phyloP scores from a whole-genome alignment of 2,888 invertebrate species.

The Crepidodera aurea region DNA sequence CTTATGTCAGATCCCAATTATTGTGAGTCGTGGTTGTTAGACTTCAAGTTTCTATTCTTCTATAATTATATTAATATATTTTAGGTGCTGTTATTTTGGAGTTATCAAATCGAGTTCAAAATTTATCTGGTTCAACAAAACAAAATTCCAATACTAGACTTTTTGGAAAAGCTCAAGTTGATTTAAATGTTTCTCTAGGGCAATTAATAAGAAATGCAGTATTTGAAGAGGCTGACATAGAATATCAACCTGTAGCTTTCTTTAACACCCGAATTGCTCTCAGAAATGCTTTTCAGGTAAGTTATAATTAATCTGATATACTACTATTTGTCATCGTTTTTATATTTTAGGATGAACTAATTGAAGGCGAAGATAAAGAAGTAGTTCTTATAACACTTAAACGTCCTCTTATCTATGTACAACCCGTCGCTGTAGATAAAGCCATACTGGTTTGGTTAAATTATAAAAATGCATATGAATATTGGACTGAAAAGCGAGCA shows the following conservation, averaged over 20 bases:
- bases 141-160: slow-evolving; percentile 72
- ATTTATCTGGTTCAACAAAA: slow-evolving; percentile 70
- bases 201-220: slow-evolving; percentile 91
- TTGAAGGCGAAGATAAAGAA: slow-evolving; percentile 81
- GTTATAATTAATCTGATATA: background rate
- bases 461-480: slow-evolving; percentile 99
- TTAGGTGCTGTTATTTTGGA: slow-evolving; percentile 85
- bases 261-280: slow-evolving; percentile 92
- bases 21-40: too few relatives aligned
- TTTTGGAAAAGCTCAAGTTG: slow-evolving; percentile 86
- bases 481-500: slow-evolving; percentile 96
- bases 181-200: slow-evolving; percentile 93
- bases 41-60: too few relatives aligned
- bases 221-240: slow-evolving; percentile 97
- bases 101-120: slow-evolving; percentile 92
- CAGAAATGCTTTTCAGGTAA: slow-evolving; percentile 59
- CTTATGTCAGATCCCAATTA: too few relatives aligned
- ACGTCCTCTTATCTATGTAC: slow-evolving; percentile 93
- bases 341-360: slow-evolving; percentile 81
- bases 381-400: slow-evolving; percentile 90
- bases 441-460: slow-evolving; percentile 99
- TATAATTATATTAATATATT: too few relatives aligned
- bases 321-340: too few relatives aligned
- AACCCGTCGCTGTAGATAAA: slow-evolving; percentile 97
- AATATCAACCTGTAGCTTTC: slow-evolving; percentile 97